Evolutionary conservation across 2,888 invertebrate genomes (phyloP).

Genomic region (Meta bourneti): DNA sequence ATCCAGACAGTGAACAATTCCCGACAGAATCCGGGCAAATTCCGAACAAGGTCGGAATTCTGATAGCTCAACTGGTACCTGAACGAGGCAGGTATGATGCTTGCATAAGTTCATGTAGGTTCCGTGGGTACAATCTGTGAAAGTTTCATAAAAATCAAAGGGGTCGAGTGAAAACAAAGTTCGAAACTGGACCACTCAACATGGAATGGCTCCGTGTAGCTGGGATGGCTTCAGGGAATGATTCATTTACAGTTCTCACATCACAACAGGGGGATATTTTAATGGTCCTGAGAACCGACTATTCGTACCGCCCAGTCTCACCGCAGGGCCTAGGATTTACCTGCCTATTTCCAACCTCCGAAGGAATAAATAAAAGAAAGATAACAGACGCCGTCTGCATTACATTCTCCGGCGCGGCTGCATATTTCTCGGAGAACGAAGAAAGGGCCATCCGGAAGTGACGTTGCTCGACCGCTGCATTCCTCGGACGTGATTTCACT

Average conservation of each 20-base stretch:
- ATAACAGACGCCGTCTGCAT: conserved; percentile 39
- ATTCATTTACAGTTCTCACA: not conserved
- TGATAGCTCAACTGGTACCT: too few relatives aligned
- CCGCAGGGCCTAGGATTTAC: conserved; percentile 3
- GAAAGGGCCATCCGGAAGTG: conserved; percentile 54
- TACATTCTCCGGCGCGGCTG: conserved; percentile 38
- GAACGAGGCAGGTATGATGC: too few relatives aligned
- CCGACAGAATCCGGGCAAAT: too few relatives aligned
- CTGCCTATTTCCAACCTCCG: not conserved
- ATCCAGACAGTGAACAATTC: too few relatives aligned
- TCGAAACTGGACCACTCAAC: too few relatives aligned
- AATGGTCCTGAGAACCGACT: not conserved
- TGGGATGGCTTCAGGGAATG: not conserved
- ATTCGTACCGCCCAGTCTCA: not conserved
- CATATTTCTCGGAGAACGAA: conserved; percentile 15
- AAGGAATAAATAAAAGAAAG: conserved; percentile 13
- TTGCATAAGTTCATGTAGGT: too few relatives aligned
- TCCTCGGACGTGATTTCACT: conserved; percentile 47
- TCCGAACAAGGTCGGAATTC: too few relatives aligned
- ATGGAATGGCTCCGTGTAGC: too few relatives aligned
- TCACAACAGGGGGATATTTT: not conserved
- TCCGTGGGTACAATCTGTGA: too few relatives aligned
- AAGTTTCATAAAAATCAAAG: too few relatives aligned
- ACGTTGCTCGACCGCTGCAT: conserved; percentile 58
- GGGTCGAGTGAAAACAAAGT: too few relatives aligned